Base-by-base conservation (phyloP, 2,888 invertebrate genomes). In the Rhabditoides inermis region DNA sequence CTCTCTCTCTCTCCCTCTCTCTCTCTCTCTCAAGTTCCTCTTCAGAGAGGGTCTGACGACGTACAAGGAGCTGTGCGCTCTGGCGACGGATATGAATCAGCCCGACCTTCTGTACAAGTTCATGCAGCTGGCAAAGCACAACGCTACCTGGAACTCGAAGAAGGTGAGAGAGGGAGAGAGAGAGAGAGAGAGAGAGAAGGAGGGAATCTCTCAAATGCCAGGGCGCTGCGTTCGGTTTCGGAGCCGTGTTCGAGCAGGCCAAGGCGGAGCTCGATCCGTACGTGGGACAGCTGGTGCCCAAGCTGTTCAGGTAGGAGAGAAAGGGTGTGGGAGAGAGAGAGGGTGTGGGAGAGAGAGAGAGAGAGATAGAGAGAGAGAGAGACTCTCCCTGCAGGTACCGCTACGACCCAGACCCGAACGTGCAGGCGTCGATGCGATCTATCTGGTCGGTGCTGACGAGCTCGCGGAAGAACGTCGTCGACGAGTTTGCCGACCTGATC, bases 31-130 rank as follows among this genome's bases (percentile, higher is more conserved):
- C 12, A 20, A 28, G 20, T 22, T n/a, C 27, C n/a, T 6, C 45
- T 52, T 45, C 41, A 63, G 65, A 20, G 63, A 58, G 26, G 52
- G 52, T 12, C 52, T 69, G 28, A 61, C 90, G 1, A 92, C 92
- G 0, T 94, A 94, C 79, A 89, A 88, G 77, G 92, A 94, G 78
- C 81, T 94, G 47, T 92, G 91, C 77, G 87, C 89, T 0, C 80
- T 92, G 41, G 91, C 91, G 0, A 89, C 89, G 0, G 91, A 92
- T 78, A 81, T 94, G 59, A 91, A 91, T 76, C 88, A 92, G 76
- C 92, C 92, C 0, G 91, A 92, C 76, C 82, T 94, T 57, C 84
- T 91, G 60, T 94, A 94, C 79, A 88, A 89, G 78, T 94, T 94
- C 77, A 88, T 94, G 88, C 87, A 90, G 77, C 80, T 92, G 60